Conservation (phyloP, 2,888 invertebrate genomes). For the Coenonympha arcania region DNA sequence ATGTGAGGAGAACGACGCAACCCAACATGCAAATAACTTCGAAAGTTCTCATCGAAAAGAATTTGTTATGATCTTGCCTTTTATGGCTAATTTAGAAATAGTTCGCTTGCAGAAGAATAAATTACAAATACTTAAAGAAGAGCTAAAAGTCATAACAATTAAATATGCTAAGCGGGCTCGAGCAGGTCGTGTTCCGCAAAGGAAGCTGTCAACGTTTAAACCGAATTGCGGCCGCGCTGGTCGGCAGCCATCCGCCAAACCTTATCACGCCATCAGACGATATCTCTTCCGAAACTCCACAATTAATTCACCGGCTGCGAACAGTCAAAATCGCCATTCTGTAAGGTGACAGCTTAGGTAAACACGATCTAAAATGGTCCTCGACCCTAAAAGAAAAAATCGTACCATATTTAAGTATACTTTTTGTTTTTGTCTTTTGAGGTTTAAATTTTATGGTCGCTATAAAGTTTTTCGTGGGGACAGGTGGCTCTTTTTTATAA, state of each 20-base stretch:
- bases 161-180: conserved; percentile 43
- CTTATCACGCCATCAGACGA: conserved; percentile 64
- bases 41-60: neutral
- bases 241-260: conserved; percentile 47
- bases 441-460: conserved; percentile 72
- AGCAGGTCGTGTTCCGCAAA: conserved; percentile 44
- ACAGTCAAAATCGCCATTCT: conserved; percentile 72
- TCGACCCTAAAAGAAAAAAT: conserved; percentile 60
- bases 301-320: conserved; percentile 65
- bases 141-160: conserved; percentile 47
- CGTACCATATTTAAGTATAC: conserved; percentile 51
- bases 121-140: conserved; percentile 26
- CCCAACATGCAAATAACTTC: too few species aligned
- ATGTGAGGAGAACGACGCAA: too few species aligned
- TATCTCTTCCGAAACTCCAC: conserved; percentile 64
- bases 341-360: conserved; percentile 73
- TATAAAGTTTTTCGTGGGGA: conserved; percentile 73
- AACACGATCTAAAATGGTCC: conserved; percentile 70
- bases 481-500: conserved; percentile 74
- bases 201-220: conserved; percentile 53
- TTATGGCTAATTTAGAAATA: neutral
- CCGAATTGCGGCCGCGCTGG: conserved; percentile 54
- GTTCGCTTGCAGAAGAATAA: neutral
- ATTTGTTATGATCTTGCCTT: neutral
- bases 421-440: conserved; percentile 65